Base-by-base conservation (phyloP, 2,888 invertebrate species). In the Bugula neritina region DNA sequence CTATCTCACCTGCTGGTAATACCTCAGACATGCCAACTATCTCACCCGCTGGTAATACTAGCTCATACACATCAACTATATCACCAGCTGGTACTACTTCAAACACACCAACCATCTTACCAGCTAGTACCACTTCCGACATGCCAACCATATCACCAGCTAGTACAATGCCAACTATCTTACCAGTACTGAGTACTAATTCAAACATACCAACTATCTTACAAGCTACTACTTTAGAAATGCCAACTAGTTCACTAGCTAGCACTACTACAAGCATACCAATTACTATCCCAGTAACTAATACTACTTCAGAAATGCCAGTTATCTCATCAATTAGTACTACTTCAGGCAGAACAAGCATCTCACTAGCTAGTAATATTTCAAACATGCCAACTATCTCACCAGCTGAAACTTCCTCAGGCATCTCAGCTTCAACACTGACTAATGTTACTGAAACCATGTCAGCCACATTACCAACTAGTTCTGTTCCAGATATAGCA, bases 41-140 rank as follows among this genome's bases (percentile, higher is more conserved):
- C n/a, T 13, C 72, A 31, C 43, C 70, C n/a, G 71, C 70, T 25
- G 52, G 43, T 58, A 54, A 69, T 54, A 69, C 72, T 25, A 71
- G 70, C n/a, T 13, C 70, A 21, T 5, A 69, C n/a, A 71, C 70
- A 29, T 10, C 31, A 17, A 69, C 69, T 35, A 29, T 5, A 27
- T 17, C 29, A 5, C 13, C 31, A 34, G 5, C 69, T 13, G 17
- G 17, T 34, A 34, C 35, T 29, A 29, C 69, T 27, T 3, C 35
- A 17, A 69, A 10, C n/a, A 69, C 69, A 21, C 13, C 69, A 3
- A 31, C 71, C 21, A 25, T 13, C 3, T 3, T 25, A 71, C 54
- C 10, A 21, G 29, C 71, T 21, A 52, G 13, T 3, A 52, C 69
- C 21, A 34, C 43, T 27, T n/a, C 69, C 23, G 54, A 35, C 55